Evolutionary conservation across 2,113 vertebrate species (phyloP).

Genomic region (Talpa occidentalis): DNA sequence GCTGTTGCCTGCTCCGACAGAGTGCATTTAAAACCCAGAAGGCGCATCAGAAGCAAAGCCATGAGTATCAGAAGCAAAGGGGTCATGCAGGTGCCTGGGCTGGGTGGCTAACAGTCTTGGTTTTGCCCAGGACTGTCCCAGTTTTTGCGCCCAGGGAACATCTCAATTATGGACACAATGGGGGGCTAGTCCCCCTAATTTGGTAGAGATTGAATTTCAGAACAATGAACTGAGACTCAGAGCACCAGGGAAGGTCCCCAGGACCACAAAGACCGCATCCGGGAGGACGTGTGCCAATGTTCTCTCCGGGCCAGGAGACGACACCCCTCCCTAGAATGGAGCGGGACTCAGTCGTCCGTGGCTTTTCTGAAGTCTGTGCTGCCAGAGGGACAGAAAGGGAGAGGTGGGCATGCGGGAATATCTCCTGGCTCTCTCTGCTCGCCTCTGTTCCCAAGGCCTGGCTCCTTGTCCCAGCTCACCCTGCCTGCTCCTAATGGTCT

Average conservation of each 20-base stretch:
- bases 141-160: neutral
- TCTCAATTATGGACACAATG: neutral
- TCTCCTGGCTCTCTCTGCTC: neutral
- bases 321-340: neutral
- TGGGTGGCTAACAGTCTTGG: rapidly evolving
- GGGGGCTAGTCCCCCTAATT: neutral
- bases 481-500: neutral
- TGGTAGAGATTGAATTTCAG: neutral
- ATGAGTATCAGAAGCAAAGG: neutral
- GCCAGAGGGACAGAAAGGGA: too few species aligned
- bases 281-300: neutral
- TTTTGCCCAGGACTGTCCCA: neutral
- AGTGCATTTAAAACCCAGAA: neutral
- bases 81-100: too few species aligned
- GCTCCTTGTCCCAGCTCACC: neutral
- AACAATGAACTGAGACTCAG: neutral
- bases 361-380: neutral
- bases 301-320: neutral
- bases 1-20: neutral
- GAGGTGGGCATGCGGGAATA: neutral
- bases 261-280: rapidly evolving
- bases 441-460: neutral
- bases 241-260: too few species aligned
- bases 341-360: neutral
- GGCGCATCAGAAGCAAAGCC: neutral